A percentile compares a stretch with the other conserved stretches of the same genome.
Evolutionary conservation across 2,888 invertebrate species (phyloP).

Genomic region (Phorcus lineatus): DNA sequence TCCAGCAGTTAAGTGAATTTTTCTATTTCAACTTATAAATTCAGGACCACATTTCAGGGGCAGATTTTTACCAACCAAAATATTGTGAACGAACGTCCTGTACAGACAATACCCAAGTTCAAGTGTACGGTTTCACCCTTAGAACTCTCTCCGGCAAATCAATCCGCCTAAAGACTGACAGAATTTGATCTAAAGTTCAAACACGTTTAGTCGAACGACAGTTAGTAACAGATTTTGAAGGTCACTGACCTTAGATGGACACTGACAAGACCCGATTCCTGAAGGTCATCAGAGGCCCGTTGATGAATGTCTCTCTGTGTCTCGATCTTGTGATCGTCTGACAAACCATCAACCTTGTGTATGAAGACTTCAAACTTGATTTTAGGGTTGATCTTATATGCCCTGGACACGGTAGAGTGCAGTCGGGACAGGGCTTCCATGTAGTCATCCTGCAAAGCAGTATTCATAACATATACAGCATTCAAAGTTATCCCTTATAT

Average conservation of each 20-base stretch:
- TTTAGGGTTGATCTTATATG: slow-evolving; percentile 94
- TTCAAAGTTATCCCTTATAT: background rate
- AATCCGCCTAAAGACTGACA: too few relatives aligned
- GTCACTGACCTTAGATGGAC: slow-evolving; percentile 69
- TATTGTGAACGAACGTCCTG: too few relatives aligned
- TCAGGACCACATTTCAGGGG: too few relatives aligned
- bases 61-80: too few relatives aligned
- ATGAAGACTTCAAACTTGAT: slow-evolving; percentile 99
- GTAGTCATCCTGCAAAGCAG: slow-evolving; percentile 88
- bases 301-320: slow-evolving; percentile 98
- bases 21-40: too few relatives aligned
- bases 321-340: slow-evolving; percentile 99
- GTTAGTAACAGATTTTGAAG: background rate
- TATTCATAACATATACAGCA: background rate
- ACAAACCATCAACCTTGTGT: slow-evolving; percentile 98
- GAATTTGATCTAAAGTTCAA: too few relatives aligned
- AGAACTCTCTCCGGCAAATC: too few relatives aligned
- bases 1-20: too few relatives aligned
- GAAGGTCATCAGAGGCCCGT: slow-evolving; percentile 93
- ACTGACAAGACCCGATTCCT: slow-evolving; percentile 84
- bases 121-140: too few relatives aligned
- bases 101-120: too few relatives aligned
- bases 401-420: slow-evolving; percentile 93
- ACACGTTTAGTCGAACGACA: too few relatives aligned
- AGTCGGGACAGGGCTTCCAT: slow-evolving; percentile 95